These are phyloP conservation scores for fruit fly (Drosophila melanogaster) DNA, from an alignment of 1,140 invertebrate genomes.

Conservation along the genomic window DNA sequence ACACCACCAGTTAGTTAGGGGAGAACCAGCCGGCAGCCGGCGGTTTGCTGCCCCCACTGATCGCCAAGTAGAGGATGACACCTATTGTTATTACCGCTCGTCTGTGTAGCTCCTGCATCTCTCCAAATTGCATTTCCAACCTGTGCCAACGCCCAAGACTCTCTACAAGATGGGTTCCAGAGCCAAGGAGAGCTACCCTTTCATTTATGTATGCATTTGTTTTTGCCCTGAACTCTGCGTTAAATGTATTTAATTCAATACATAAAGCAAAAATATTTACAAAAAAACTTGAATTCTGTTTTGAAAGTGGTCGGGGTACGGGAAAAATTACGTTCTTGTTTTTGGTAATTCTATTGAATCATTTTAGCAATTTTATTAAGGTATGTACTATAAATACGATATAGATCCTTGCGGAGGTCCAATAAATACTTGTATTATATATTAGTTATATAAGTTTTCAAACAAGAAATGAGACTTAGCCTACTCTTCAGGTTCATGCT, in stretches of 20 bases:
- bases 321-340: not conserved
- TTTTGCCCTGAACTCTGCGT: constrained; percentile 56
- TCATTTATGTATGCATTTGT: constrained; percentile 44
- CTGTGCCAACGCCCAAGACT: constrained; percentile 76
- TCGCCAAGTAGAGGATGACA: constrained; percentile 17
- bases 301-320: not conserved
- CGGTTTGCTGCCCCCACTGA: constrained; percentile 13
- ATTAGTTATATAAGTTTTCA: constrained; percentile 48
- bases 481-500: constrained; percentile 15
- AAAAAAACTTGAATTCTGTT: constrained; percentile 15
- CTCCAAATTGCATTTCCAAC: constrained; percentile 65
- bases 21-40: constrained; percentile 35
- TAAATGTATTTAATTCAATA: constrained; percentile 78
- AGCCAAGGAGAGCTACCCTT: constrained; percentile 29
- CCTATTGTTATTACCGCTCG: constrained; percentile 58
- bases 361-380: constrained; percentile 11
- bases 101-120: constrained; percentile 38
- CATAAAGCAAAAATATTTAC: constrained; percentile 68
- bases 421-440: constrained; percentile 68
- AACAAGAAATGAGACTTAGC: constrained; percentile 35
- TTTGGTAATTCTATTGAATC: not conserved
- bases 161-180: constrained; percentile 38
- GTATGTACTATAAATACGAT: constrained; percentile 38
- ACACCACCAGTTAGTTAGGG: constrained; percentile 63
- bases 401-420: constrained; percentile 22